phyloP scores from a whole-genome alignment of 2,888 invertebrate genomes.

The Euplexia lucipara region DNA sequence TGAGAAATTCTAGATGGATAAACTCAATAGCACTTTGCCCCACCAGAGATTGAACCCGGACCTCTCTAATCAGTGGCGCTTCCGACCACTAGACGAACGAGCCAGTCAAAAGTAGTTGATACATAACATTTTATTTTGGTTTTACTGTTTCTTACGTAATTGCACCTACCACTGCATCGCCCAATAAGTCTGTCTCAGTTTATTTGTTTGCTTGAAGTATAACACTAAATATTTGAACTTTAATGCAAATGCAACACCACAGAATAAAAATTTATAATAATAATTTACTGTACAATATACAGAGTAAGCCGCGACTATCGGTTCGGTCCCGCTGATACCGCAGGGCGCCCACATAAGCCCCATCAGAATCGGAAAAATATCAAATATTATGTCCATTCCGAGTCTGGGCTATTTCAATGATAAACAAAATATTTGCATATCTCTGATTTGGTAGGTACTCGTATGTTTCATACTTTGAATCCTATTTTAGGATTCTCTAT shows the following conservation, averaged over 20 bases:
- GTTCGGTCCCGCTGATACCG: conserved; percentile 14
- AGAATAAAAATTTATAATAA: conserved; percentile 7
- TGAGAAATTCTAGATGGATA: too few species aligned
- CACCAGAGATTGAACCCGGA: too few species aligned
- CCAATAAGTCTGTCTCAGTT: too few species aligned
- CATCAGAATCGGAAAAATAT: conserved; percentile 53
- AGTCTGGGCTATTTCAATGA: conserved; percentile 45
- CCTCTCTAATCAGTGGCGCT: too few species aligned
- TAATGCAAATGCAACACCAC: not conserved
- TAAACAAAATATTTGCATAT: conserved; percentile 47
- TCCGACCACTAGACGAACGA: too few species aligned
- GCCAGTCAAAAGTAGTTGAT: too few species aligned
- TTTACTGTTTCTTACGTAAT: too few species aligned
- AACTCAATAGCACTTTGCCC: too few species aligned
- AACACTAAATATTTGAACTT: not conserved
- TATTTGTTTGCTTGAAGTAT: too few species aligned
- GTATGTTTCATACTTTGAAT: conserved; percentile 6
- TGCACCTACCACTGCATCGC: too few species aligned
- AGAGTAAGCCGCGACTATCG: conserved; percentile 14
- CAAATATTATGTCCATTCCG: conserved; percentile 37
- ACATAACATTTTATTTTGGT: too few species aligned
- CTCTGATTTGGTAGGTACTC: conserved; percentile 25
- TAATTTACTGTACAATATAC: conserved; percentile 18
- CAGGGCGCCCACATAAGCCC: conserved; percentile 39
- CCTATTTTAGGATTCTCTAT: conserved; percentile 9